Evolutionary conservation across 2,797 vertebrate genomes (phyloP), one percentile per base, ranked within the genome.

Genomic region (Pipistrellus kuhlii): DNA sequence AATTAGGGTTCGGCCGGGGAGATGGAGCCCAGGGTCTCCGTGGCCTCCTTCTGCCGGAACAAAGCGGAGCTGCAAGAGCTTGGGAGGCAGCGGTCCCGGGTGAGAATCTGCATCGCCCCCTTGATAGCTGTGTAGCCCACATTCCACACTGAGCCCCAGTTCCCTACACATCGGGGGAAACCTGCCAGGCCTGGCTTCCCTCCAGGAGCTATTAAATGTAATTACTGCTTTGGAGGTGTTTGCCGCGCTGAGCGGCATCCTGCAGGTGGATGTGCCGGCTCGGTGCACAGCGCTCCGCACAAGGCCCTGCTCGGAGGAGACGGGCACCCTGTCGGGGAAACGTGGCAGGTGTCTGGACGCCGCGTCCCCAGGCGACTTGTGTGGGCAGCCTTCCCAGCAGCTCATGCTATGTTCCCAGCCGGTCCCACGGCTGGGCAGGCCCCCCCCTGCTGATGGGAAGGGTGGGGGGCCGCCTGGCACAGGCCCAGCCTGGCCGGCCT

Each of bases 341-440:
- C 48, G 69, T 93, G 95, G 95, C 97, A 96, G 97, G 96, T 97
- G 97, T 91, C 96, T 95, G 93, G 89, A 92, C 0, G 5, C 72
- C 1, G 82, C 20, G 93, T 95, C 96, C 95, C 96, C 90, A 93
- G 96, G 94, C 86, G 84, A 97, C 96, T 96, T 90, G 89, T 85
- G 30, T 14, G 64, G 97, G 95, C 96, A 92, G 85, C n/a, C 1
- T 91, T 96, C 96, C 95, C 84, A 6, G 92, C 69, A 84, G 92
- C 75, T 72, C 64, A 7, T 66, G 71, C 86, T 93, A 14, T 3
- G n/a, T 93, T 96, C 96, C 96, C 89, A 94, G 94, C 86, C 77
- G 3, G 93, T 89, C 93, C 51, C 62, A 9, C 87, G 88, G 95
- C 73, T 3, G 87, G 87, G 83, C n/a, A 3, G 44, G 48, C 78